Percentiles rank a stretch among this genome's conserved stretches.
phyloP scores from a whole-genome alignment of 2,888 invertebrate genomes.

The Bunonema sp. region DNA sequence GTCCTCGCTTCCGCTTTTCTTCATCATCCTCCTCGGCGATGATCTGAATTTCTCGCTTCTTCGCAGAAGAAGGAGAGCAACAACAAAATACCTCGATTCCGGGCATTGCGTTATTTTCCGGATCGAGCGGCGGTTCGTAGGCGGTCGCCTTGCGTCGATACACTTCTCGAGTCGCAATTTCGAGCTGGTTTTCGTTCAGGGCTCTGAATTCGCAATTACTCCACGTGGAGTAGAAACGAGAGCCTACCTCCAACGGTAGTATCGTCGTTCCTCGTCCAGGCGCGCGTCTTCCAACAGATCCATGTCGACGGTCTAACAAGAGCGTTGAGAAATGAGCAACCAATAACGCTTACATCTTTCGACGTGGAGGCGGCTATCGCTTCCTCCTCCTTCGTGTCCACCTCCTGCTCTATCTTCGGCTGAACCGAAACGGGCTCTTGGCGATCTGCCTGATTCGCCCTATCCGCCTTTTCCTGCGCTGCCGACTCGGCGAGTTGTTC shows the following conservation, averaged over 20 bases:
- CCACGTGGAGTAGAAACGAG: neutral
- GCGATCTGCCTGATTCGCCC: neutral
- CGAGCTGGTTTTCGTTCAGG: slow-evolving; percentile 21
- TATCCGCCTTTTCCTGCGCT: slow-evolving; percentile 1
- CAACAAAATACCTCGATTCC: slow-evolving; percentile 13
- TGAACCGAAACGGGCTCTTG: neutral
- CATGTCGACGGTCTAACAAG: slow-evolving; percentile 15
- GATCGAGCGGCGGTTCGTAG: slow-evolving; percentile 55
- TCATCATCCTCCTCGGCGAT: slow-evolving; percentile 63
- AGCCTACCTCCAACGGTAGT: slow-evolving; percentile 21
- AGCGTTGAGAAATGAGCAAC: no score
- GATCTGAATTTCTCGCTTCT: slow-evolving; percentile 57
- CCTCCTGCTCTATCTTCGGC: slow-evolving; percentile 5
- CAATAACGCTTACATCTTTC: slow-evolving; percentile 7
- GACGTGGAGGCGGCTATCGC: slow-evolving; percentile 7
- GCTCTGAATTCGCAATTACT: slow-evolving; percentile 8
- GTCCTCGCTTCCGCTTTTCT: slow-evolving; percentile 48
- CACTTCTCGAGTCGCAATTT: slow-evolving; percentile 46
- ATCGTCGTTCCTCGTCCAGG: slow-evolving; percentile 39
- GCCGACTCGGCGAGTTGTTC: neutral
- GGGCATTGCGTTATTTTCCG: slow-evolving; percentile 30
- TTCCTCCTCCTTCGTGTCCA: slow-evolving; percentile 17
- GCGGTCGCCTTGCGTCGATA: slow-evolving; percentile 66
- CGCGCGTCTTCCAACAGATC: slow-evolving; percentile 14
- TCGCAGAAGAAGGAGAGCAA: neutral